phyloP scores from a whole-genome alignment of 1,140 invertebrate species.

The Melipona quadrifasciata region DNA sequence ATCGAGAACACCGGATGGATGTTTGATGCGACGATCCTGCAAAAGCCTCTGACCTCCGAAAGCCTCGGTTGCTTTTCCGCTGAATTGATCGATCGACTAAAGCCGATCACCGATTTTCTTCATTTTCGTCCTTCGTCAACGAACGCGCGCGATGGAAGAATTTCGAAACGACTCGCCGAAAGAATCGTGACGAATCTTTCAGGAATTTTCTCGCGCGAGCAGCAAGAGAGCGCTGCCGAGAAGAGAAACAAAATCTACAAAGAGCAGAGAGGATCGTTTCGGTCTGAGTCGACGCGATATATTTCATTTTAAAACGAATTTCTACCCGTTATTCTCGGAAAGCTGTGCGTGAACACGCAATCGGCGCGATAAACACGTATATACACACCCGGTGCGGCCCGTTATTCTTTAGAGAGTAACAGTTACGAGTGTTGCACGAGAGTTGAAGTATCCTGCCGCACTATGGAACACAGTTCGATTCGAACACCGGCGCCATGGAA shows the following conservation, averaged over 20 bases:
- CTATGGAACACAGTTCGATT: constrained; percentile 64
- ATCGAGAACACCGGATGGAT: constrained; percentile 51
- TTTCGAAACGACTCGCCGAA: background rate
- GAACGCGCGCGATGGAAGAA: background rate
- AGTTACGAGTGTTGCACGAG: constrained; percentile 63
- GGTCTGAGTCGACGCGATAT: background rate
- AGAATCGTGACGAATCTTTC: background rate
- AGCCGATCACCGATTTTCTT: background rate
- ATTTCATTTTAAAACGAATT: constrained; percentile 49
- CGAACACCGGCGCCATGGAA: constrained; percentile 71
- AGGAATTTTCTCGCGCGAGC: background rate
- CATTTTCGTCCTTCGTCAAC: background rate
- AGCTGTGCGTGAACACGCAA: constrained; percentile 48
- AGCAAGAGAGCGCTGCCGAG: rapidly evolving
- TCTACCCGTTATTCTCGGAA: constrained; percentile 56
- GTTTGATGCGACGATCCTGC: constrained; percentile 37
- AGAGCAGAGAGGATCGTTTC: background rate
- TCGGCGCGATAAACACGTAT: constrained; percentile 54
- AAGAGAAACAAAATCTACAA: background rate
- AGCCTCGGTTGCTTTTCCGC: background rate
- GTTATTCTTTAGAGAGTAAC: constrained; percentile 73
- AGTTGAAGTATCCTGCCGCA: constrained; percentile 61
- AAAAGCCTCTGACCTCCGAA: constrained; percentile 31
- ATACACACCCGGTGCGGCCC: constrained; percentile 36
- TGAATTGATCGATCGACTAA: background rate